Conservation (phyloP, 1,140 invertebrate genomes). For the Heliconius nattereri region DNA sequence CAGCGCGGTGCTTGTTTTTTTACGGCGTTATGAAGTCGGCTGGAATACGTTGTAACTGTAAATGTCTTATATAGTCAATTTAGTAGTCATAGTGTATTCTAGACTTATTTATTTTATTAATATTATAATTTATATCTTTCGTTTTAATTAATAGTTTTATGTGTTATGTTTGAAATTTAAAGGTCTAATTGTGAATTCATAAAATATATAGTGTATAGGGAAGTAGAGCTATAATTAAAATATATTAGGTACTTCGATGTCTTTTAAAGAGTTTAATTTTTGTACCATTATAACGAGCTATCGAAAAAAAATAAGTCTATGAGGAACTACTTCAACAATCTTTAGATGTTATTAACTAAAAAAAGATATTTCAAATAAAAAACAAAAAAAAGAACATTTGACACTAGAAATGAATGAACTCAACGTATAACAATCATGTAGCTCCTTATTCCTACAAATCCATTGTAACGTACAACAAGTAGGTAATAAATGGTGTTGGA, state of each 20-base stretch:
- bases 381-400: background rate
- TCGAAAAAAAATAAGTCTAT: too few relatives aligned
- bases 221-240: too few relatives aligned
- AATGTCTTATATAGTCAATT: background rate
- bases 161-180: too few relatives aligned
- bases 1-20: conserved; percentile 35
- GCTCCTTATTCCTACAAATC: conserved; percentile 48
- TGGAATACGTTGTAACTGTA: conserved; percentile 8
- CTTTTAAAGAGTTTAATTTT: too few relatives aligned
- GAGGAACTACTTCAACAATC: too few relatives aligned
- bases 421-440: conserved; percentile 42
- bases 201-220: too few relatives aligned
- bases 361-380: background rate
- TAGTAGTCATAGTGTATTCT: background rate
- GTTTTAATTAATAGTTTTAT: too few relatives aligned
- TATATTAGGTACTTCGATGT: too few relatives aligned
- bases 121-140: background rate
- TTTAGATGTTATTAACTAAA: too few relatives aligned
- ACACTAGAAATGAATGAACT: conserved; percentile 14
- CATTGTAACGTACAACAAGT: conserved; percentile 66
- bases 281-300: too few relatives aligned
- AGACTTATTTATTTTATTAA: background rate
- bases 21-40: background rate
- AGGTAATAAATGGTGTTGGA: conserved; percentile 75
- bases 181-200: too few relatives aligned